phyloP scores from a whole-genome alignment of 2,113 vertebrate species.

The Ameiurus melas region DNA sequence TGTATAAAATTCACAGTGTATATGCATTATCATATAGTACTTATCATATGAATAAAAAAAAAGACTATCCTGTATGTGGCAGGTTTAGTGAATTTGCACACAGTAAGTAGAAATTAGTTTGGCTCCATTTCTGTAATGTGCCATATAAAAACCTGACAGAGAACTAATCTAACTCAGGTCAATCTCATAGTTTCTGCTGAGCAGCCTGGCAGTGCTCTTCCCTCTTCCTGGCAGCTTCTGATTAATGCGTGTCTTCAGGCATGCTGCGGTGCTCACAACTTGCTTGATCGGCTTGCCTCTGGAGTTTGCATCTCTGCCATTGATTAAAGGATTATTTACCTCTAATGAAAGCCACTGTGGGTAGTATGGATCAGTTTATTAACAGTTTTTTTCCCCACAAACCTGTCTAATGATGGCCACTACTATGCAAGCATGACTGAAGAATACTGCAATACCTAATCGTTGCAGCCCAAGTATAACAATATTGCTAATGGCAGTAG shows the following conservation, averaged over 20 bases:
- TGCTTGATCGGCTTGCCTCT: slow-evolving; percentile 40
- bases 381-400: slow-evolving; percentile 14
- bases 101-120: neutral
- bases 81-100: neutral
- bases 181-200: slow-evolving; percentile 43
- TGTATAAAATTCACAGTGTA: neutral
- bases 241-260: slow-evolving; percentile 53
- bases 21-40: neutral
- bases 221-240: slow-evolving; percentile 33
- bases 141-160: slow-evolving; percentile 35
- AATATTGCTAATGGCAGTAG: too few relatives aligned
- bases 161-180: slow-evolving; percentile 49
- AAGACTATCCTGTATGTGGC: neutral
- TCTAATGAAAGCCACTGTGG: slow-evolving; percentile 44
- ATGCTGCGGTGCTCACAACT: slow-evolving; percentile 28
- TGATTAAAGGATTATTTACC: slow-evolving; percentile 52
- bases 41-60: slow-evolving; percentile 3
- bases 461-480: too few relatives aligned
- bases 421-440: neutral
- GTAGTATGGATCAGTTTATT: slow-evolving; percentile 30
- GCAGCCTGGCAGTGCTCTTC: slow-evolving; percentile 27
- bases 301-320: slow-evolving; percentile 29
- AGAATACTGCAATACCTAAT: neutral
- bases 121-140: slow-evolving; percentile 28
- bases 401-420: slow-evolving; percentile 13